Evolutionary conservation across 1,140 invertebrate species (phyloP), one percentile per base, ranked within the genome.

Genomic region (Hesperophylax magnus): DNA sequence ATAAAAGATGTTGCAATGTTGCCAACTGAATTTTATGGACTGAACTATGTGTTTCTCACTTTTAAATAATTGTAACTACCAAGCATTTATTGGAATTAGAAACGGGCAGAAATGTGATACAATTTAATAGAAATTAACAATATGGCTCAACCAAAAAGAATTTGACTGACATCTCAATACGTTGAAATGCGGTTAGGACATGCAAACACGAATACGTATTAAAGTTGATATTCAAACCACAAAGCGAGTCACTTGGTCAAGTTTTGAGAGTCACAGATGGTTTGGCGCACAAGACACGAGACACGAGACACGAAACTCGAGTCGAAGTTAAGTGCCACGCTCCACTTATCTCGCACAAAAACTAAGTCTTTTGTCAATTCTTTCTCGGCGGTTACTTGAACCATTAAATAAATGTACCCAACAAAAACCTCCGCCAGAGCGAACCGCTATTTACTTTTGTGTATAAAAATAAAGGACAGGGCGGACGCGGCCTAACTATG

Each of bases 341-440:
- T 79, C 78, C 54, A 72, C 53, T 72, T 79, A 56, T 22, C 47
- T 56, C 67, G 24, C 18, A 79, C 56, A 79, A 79, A 78, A 79
- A 69, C 14, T 31, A 79, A 60, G 54, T 72, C 78, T 79, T 65
- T 71, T 79, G 78, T 79, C 78, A 79, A 72, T 79, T 69, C 78
- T 79, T 58, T 79, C 67, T 54, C 24, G 56, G 18, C 60, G 58
- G 65, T 47, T 67, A 56, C 63, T 34, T 27, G 20, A n/a, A 31
- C 52, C 39, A 78, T 78, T 54, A 78, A 75, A 75, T 18, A 34
- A 75, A 75, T 34, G 18, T n/a, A 58, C 20, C 22, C 53, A n/a
- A 75, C 52, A 75, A 75, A 58, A 75, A 75, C 52, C 17, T 58
- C 54, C 53, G 20, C 22, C 60, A 6, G 75, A 52, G 20, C 77